A percentile compares a stretch with the other conserved stretches of the same genome.
phyloP scores from a whole-genome alignment of 2,113 vertebrate genomes.

The Dinomys branickii region DNA sequence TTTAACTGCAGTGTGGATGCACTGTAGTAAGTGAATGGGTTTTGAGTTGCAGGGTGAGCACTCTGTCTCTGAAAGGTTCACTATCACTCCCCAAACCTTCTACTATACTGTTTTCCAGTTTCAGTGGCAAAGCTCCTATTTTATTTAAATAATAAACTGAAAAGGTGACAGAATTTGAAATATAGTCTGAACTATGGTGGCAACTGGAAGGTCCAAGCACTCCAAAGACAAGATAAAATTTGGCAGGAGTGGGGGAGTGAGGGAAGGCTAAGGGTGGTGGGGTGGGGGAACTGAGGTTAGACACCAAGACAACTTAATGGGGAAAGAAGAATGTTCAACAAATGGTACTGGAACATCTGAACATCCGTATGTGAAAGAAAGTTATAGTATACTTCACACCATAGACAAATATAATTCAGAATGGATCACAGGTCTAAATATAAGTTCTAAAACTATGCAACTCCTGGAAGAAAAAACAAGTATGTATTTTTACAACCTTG shows the following conservation, averaged over 20 bases:
- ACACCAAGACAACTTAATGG: background rate
- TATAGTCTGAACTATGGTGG: background rate
- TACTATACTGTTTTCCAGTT: constrained; percentile 1
- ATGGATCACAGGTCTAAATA: background rate
- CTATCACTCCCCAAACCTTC: background rate
- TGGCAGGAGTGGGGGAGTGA: background rate
- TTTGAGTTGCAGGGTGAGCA: too few relatives aligned
- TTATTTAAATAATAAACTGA: background rate
- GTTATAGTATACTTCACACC: background rate
- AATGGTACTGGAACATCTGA: background rate
- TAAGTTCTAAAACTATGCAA: background rate
- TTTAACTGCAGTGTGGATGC: background rate
- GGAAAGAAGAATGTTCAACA: constrained; percentile 9
- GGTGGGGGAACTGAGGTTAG: background rate
- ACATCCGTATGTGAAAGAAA: background rate
- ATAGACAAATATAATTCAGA: background rate
- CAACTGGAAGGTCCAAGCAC: background rate
- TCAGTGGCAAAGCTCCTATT: background rate
- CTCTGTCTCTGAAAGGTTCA: background rate
- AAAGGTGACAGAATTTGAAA: background rate
- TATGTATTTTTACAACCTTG: background rate
- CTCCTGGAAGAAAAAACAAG: background rate
- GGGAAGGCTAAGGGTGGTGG: background rate
- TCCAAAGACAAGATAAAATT: background rate
- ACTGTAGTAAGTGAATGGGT: too few relatives aligned